phyloP scores from a whole-genome alignment of 2,113 vertebrate genomes.

The Heptranchias perlo region DNA sequence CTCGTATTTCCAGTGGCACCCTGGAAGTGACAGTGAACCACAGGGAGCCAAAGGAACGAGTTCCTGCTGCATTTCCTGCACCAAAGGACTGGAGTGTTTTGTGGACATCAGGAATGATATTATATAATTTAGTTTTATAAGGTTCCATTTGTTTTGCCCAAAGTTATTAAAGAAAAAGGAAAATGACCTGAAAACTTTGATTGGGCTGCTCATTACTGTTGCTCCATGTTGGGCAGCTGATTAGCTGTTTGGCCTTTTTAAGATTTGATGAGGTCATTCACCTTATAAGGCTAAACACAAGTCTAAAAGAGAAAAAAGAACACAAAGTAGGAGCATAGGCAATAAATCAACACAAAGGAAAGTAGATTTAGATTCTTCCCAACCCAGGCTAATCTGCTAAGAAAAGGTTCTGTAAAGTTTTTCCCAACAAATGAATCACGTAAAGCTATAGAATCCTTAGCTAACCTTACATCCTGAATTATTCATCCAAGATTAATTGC shows the following conservation, averaged over 20 bases:
- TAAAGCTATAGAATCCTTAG: neutral
- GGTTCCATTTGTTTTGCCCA: too few species aligned
- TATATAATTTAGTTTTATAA: too few species aligned
- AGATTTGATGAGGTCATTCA: neutral
- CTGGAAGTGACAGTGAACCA: too few species aligned
- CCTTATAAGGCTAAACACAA: neutral
- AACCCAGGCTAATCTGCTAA: neutral
- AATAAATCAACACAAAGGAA: neutral
- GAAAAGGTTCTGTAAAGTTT: neutral
- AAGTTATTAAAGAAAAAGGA: too few species aligned
- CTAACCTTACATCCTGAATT: neutral
- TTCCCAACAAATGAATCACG: neutral
- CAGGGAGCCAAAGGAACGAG: too few species aligned
- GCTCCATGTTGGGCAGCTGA: neutral
- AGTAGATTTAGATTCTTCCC: neutral
- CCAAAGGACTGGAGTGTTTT: too few species aligned
- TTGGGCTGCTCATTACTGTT: too few species aligned
- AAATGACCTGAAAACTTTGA: too few species aligned
- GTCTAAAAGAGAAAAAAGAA: neutral
- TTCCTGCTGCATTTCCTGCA: too few species aligned
- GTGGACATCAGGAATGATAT: too few species aligned
- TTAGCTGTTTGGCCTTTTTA: neutral
- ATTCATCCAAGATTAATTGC: conserved; percentile 10
- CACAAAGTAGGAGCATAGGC: neutral
- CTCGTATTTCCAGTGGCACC: too few species aligned